phyloP scores from a whole-genome alignment of 2,888 invertebrate genomes.

The Strigamia crassipes region DNA sequence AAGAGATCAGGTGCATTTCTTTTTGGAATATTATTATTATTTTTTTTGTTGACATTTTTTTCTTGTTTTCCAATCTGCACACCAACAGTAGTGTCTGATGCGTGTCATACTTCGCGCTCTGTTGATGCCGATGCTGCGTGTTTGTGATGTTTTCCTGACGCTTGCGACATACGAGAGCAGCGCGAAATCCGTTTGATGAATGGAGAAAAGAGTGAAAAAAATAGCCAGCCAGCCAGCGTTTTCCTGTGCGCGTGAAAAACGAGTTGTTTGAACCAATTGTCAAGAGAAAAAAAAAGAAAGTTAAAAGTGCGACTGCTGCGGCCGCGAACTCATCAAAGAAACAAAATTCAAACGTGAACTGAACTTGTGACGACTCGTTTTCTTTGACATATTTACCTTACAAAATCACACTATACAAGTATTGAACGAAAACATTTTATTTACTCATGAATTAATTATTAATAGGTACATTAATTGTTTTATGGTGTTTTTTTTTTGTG shows the following conservation, averaged over 20 bases:
- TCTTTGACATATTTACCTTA: slow-evolving; percentile 37
- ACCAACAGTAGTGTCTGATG: slow-evolving; percentile 24
- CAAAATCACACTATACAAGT: slow-evolving; percentile 26
- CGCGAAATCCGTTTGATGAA: slow-evolving; percentile 31
- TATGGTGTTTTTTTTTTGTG: background rate
- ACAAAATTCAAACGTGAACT: slow-evolving; percentile 5
- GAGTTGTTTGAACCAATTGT: slow-evolving; percentile 29
- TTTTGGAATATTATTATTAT: background rate
- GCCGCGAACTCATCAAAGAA: slow-evolving; percentile 31
- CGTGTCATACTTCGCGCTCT: slow-evolving; percentile 12
- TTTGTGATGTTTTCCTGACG: slow-evolving; percentile 24
- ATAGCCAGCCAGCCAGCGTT: slow-evolving; percentile 5
- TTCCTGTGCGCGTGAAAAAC: slow-evolving; percentile 28
- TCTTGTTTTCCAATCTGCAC: slow-evolving; percentile 25
- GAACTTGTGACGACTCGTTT: background rate
- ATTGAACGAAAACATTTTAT: background rate
- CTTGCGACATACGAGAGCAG: slow-evolving; percentile 25
- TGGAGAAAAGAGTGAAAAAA: background rate
- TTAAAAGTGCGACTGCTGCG: slow-evolving; percentile 33
- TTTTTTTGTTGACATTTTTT: background rate
- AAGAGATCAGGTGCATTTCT: background rate
- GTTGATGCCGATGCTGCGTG: slow-evolving; percentile 28
- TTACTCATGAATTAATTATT: background rate
- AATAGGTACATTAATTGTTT: background rate
- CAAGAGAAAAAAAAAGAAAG: slow-evolving; percentile 24